Percentiles rank a stretch among this genome's conserved stretches.
Evolutionary conservation across 2,113 vertebrate genomes (phyloP).

Genomic region (Halcyon senegalensis): DNA sequence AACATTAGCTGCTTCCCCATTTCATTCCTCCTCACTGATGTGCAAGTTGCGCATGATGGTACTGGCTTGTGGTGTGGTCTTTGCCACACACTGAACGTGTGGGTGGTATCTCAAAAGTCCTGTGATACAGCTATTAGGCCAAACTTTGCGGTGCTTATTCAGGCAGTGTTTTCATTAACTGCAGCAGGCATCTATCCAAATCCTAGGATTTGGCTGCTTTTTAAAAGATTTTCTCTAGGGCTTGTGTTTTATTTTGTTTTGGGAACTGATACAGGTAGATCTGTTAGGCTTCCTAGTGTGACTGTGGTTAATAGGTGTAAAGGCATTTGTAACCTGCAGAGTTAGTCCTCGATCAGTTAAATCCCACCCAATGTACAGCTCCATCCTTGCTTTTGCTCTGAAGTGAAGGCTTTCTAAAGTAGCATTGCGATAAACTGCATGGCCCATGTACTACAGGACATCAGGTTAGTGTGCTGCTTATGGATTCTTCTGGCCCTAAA

Average conservation of each 20-base stretch:
- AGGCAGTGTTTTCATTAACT: slow-evolving; percentile 15
- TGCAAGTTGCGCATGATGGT: background rate
- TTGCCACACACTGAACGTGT: background rate
- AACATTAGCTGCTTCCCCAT: background rate
- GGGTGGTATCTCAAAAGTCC: slow-evolving; percentile 10
- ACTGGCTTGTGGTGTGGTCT: background rate
- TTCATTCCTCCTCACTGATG: background rate
- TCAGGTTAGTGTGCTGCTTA: background rate
- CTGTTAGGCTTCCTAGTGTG: background rate
- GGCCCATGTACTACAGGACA: rapidly evolving
- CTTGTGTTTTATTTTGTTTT: background rate
- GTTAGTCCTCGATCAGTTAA: background rate
- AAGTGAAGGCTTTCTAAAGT: background rate
- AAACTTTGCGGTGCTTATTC: background rate
- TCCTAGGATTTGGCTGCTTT: slow-evolving; percentile 24
- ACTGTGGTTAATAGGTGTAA: background rate
- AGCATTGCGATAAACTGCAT: background rate
- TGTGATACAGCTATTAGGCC: background rate
- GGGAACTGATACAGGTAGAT: background rate
- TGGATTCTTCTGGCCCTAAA: background rate
- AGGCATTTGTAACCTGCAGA: background rate
- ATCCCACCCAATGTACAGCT: rapidly evolving
- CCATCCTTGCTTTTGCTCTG: background rate
- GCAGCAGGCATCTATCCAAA: background rate
- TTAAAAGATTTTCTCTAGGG: background rate